Base-by-base conservation (phyloP, 1,140 invertebrate species). In the Drosophila persimilis region DNA sequence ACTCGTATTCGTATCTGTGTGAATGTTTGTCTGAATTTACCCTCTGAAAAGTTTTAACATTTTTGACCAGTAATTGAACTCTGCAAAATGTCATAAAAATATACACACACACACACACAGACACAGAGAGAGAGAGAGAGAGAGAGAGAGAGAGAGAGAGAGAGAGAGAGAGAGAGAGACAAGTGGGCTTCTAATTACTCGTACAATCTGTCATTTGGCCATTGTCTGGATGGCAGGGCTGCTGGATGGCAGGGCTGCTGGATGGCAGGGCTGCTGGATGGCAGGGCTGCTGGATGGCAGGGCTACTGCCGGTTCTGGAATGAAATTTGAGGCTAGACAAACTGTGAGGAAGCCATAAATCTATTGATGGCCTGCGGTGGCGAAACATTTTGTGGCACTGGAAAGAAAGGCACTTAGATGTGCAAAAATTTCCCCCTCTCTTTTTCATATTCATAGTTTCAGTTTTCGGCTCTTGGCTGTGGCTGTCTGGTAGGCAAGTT, bases 11-110 rank as follows among this genome's bases (percentile, higher is more conserved):
- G 44, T 29, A 62, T 45, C 20, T 45, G 20, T 62, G 17, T 55
- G 31, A 46, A 43, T 59, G 24, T 58, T 15, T 70, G 52, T 60
- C 22, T 44, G 35, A 35, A 31, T 31, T 31, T 53, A 29, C 55
- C 41, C 45, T n/a, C 6, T 45, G 31, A 11, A 67, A 73, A 61
- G 55, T 83, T 75, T 70, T 47, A 63, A 50, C 70, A 73, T 69
- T 81, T 39, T 69, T 62, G 69, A 55, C 62, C 79, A 50, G 47
- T 75, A 83, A 83, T 78, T 83, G 74, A 83, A 78, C 79, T 70
- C 57, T 17, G 46, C 29, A 52, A 74, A 78, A 56, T 83, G 79
- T 83, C 74, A 62, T 70, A 74, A 67, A 52, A 41, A 64, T 43
- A 65, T 57, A 58, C 31, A 74, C 47, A 76, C 3, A 31, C 29